Conservation (phyloP, 2,888 invertebrate species). For the Scaptomyza reducta region DNA sequence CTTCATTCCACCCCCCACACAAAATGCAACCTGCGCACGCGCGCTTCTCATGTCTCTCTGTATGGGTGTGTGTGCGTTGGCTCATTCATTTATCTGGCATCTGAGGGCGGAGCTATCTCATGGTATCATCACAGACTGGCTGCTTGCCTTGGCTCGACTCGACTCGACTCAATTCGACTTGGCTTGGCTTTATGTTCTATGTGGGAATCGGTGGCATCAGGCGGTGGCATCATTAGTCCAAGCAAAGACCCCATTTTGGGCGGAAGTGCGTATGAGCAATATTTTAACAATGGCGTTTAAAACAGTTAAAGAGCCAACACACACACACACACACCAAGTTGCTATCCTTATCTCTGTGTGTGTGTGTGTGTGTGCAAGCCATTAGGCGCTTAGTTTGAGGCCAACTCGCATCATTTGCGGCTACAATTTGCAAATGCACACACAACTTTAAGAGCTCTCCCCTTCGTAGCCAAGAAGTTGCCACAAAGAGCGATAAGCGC, state of each 20-base stretch:
- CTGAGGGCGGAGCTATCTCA: conserved; percentile 64
- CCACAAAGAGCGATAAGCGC: conserved; percentile 59
- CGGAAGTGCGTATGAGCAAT: conserved; percentile 81
- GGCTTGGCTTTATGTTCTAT: conserved; percentile 42
- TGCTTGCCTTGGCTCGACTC: background rate
- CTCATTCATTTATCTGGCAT: conserved; percentile 62
- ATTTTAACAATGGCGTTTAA: conserved; percentile 83
- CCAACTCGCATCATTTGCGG: conserved; percentile 57
- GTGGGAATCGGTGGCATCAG: conserved; percentile 52
- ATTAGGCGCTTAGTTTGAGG: conserved; percentile 70
- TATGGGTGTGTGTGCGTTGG: conserved; percentile 1
- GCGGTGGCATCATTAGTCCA: conserved; percentile 72
- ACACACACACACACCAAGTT: conserved; percentile 10
- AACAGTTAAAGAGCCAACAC: conserved; percentile 76
- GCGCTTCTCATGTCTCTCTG: conserved; percentile 44
- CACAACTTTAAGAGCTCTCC: conserved; percentile 52
- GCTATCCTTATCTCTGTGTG: conserved; percentile 26
- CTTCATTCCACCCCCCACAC: conserved; percentile 22
- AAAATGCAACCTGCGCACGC: conserved; percentile 62
- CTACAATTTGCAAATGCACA: conserved; percentile 41
- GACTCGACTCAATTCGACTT: conserved; percentile 6
- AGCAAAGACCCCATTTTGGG: conserved; percentile 72
- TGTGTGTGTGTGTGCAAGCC: conserved; percentile 49
- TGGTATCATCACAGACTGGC: conserved; percentile 19
- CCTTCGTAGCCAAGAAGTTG: conserved; percentile 1